A percentile compares a stretch with the other conserved stretches of the same genome.
phyloP scores from a whole-genome alignment of 30 jellyfish, hydroid and myxozoan genomes.

The Sanderia malayensis region DNA sequence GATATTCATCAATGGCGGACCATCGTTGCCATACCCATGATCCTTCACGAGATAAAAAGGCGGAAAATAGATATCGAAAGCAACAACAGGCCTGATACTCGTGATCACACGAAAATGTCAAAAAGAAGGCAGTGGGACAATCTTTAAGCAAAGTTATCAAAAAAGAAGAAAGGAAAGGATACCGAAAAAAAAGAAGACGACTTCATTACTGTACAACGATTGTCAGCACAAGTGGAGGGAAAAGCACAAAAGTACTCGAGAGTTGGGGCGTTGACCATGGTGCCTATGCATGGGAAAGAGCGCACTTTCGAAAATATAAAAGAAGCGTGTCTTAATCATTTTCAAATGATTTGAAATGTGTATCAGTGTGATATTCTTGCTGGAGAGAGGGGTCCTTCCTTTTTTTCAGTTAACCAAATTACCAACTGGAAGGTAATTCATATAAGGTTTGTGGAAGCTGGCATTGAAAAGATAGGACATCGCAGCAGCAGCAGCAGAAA shows the following conservation, averaged over 20 bases:
- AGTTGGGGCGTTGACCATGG: slow-evolving; percentile 16
- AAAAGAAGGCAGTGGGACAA: background rate
- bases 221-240: slow-evolving; percentile 11
- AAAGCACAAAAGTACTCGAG: slow-evolving; percentile 21
- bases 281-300: slow-evolving; percentile 17
- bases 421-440: slow-evolving; percentile 3
- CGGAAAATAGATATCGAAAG: background rate
- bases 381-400: slow-evolving; percentile 6
- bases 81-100: background rate
- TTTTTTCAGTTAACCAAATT: background rate
- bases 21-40: background rate
- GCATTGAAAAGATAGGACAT: background rate
- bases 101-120: background rate
- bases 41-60: background rate
- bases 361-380: background rate
- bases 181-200: background rate
- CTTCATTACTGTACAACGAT: slow-evolving; percentile 9
- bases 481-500: background rate
- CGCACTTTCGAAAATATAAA: slow-evolving; percentile 6
- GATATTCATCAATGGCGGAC: background rate
- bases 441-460: background rate
- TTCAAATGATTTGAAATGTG: background rate
- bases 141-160: background rate
- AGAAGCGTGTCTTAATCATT: slow-evolving; percentile 11
- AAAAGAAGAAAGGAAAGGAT: background rate